Base-by-base conservation (phyloP, 2,797 vertebrate genomes). In the Cirrhinus molitorella region DNA sequence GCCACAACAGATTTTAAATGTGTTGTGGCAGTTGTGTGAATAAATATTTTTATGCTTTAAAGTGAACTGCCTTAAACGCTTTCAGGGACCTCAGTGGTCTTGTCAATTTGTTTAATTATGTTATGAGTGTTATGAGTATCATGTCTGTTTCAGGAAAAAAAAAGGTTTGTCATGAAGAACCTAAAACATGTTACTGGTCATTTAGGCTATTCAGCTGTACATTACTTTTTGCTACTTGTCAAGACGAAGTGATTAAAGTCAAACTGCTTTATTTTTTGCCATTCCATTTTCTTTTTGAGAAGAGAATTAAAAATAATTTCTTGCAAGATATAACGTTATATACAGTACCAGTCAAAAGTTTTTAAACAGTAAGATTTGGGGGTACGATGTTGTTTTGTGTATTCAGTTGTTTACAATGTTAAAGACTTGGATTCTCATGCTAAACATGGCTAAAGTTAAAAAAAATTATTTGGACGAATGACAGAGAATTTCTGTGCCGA, bases 21-120 rank as follows among this genome's bases (percentile, higher is more conserved):
- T 31, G 34, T 40, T 25, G 14, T 55, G 28, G 77, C n/a, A 59
- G n/a, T 76, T 43, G 72, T 73, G 71, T 74, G 16, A 63, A 77
- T 43, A 40, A 45, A 45, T 45, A 61, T 77, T 79, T 31, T 37
- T 37, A 51, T 66, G 61, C 25, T 72, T 72, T 21, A 72, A 51
- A 51, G 9, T 31, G 21, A 73, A 34, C 51, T 40, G 51, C 51
- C 34, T 74, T 37, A 23, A 40, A 74, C 12, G 10, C 31, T 74
- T 74, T 74, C 6, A 74, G 72, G 49, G 12, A 37, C 12, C 4
- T 55, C 31, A 53, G 11, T 34, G 28, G 28, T 55, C 28, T 55
- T 74, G 19, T 23, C 12, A 37, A 16, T 9, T 31, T 71, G n/a
- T 68, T 68, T 23, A 21, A 23, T 45, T 14, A 66, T 12, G 1